Evolutionary conservation across 2,888 invertebrate species (phyloP).

Genomic region (Pollenia angustigena): DNA sequence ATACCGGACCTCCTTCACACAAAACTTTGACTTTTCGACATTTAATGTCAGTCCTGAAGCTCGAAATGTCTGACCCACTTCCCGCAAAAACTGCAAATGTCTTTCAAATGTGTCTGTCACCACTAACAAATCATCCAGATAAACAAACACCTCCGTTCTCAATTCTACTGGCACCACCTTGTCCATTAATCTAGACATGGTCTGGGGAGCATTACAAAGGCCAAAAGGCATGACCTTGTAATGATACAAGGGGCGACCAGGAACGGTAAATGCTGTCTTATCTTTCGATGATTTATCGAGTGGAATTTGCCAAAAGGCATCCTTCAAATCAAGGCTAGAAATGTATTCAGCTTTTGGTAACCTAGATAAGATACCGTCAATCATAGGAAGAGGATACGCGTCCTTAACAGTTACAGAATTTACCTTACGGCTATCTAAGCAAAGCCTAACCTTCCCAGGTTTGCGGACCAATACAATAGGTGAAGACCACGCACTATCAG

Average conservation of each 20-base stretch:
- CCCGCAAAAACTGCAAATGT: neutral
- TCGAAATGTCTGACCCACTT: neutral
- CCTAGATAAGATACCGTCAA: slow-evolving; percentile 63
- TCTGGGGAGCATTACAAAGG: no score
- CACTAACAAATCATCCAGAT: slow-evolving; percentile 37
- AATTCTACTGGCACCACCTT: slow-evolving; percentile 29
- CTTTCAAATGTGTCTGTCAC: slow-evolving; percentile 11
- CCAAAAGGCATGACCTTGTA: no score
- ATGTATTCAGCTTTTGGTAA: slow-evolving; percentile 61
- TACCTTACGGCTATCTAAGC: slow-evolving; percentile 52
- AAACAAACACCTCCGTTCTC: slow-evolving; percentile 42
- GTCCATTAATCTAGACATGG: slow-evolving; percentile 44
- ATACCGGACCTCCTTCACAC: no score
- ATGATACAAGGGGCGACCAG: neutral
- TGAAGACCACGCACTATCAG: neutral
- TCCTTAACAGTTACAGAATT: no score
- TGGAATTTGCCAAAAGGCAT: slow-evolving; percentile 44
- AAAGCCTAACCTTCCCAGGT: slow-evolving; percentile 20
- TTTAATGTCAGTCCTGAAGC: no score
- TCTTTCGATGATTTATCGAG: slow-evolving; percentile 22
- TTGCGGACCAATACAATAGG: neutral
- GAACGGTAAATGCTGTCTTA: slow-evolving; percentile 37
- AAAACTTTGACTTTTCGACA: no score
- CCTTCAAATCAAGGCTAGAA: slow-evolving; percentile 58
- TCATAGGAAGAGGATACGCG: no score